phyloP scores from a whole-genome alignment of 1,140 invertebrate genomes.

The Heliothis subflexa region DNA sequence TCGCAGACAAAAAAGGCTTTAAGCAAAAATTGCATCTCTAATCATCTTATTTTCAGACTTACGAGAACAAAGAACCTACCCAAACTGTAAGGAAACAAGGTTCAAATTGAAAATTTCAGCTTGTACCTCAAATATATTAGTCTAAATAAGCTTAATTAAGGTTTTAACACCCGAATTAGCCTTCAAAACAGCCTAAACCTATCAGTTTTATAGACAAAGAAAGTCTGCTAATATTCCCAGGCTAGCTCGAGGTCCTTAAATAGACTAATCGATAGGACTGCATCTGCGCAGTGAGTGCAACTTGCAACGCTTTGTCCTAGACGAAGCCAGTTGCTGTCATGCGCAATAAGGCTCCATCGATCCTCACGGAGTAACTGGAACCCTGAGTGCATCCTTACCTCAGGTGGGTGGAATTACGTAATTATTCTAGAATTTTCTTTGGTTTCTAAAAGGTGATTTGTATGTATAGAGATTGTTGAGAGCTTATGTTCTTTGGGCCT shows the following conservation, averaged over 20 bases:
- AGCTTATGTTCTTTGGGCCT: no score
- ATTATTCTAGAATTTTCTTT: no score
- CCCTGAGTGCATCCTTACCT: background rate
- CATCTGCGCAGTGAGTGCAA: conserved; percentile 17
- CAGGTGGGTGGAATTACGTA: background rate
- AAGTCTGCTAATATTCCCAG: background rate
- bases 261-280: background rate
- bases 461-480: no score
- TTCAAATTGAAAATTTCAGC: background rate
- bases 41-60: background rate
- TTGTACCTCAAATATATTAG: background rate
- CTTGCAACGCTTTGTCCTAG: conserved; percentile 1
- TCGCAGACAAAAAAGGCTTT: no score
- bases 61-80: conserved; percentile 1
- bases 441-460: background rate
- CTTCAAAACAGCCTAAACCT: background rate
- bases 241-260: background rate
- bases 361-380: background rate
- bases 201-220: background rate
- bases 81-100: background rate
- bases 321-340: background rate
- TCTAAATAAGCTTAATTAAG: background rate
- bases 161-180: background rate
- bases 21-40: no score
- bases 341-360: background rate